Evolutionary conservation across 2,888 invertebrate species (phyloP), one percentile per base, ranked within the genome.

Genomic region (Clunio marinus): DNA sequence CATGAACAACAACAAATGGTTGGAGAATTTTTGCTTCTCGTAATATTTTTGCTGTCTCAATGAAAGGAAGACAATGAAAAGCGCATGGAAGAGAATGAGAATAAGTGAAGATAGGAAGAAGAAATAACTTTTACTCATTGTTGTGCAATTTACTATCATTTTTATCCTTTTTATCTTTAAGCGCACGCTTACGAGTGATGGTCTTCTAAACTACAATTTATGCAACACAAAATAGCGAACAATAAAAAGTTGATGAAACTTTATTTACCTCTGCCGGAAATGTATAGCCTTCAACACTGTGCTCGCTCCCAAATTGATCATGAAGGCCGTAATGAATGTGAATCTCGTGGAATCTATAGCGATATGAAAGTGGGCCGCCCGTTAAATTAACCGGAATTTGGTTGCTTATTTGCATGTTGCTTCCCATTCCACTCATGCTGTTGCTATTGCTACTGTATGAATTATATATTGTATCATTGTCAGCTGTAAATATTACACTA

Each of bases 221-320:
- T 63, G 57, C 25, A 25, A 7, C 15, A 27, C n/a, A 57, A 51
- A 22, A 20, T 51, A 51, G 22, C 17, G 17, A 51, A n/a, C n/a
- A 25, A 22, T 17, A 22, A 2, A 57, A 10, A 57, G 22, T 13
- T 27, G 20, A 32, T 32, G n/a, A 32, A 15, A 35, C 28, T 41
- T 63, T 63, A 77, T 84, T 84, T 80, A 98, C 97, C 89, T 99
- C 98, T 68, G 96, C 96, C 7, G 98, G 97, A 80, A 98, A 99
- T 68, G 93, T 87, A 76, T 94, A 91, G 72, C 96, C 94, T 76
- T 94, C 95, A 75, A 98, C 92, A 69, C 92, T 93, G 80, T 99
- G 98, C 77, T 99, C 98, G 13, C 97, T 97, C 24, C 98, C 98
- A 73, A 88, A 88, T 76, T 91, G 89, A 80, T 96, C 94, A 75